Conservation (phyloP, 2,797 vertebrate genomes). For the Scyliorhinus canicula region DNA sequence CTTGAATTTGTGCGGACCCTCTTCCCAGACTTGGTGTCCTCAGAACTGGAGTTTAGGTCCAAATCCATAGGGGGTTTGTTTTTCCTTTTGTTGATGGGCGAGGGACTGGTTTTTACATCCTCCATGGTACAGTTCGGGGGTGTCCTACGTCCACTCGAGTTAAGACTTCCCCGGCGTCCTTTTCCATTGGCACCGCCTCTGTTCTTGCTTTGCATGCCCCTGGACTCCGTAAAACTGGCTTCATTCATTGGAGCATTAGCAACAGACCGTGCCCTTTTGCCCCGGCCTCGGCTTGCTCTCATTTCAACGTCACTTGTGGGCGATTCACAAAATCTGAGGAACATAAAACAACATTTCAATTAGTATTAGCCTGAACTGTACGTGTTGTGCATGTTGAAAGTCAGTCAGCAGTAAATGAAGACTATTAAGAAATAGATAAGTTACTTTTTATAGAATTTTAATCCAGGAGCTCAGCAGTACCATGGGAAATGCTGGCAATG, state of each 20-base stretch:
- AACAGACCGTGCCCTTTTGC: conserved; percentile 79
- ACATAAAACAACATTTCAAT: neutral
- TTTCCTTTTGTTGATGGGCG: conserved; percentile 78
- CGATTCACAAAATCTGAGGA: conserved; percentile 87
- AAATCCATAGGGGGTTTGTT: conserved; percentile 83
- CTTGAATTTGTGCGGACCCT: conserved; percentile 87
- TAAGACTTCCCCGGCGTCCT: conserved; percentile 84
- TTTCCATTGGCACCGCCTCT: conserved; percentile 83
- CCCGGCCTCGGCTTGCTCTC: conserved; percentile 81
- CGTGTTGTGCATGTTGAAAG: neutral
- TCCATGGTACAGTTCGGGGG: conserved; percentile 84
- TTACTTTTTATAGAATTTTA: neutral
- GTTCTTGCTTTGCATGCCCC: conserved; percentile 84
- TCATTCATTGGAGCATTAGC: conserved; percentile 72
- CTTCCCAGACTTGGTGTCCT: conserved; percentile 84
- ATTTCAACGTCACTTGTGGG: conserved; percentile 90
- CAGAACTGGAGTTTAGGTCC: conserved; percentile 82
- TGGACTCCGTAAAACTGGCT: conserved; percentile 68
- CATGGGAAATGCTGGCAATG: neutral
- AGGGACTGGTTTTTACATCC: conserved; percentile 78
- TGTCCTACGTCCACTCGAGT: conserved; percentile 77
- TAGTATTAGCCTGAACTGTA: neutral
- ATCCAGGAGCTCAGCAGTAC: neutral
- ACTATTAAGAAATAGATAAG: neutral
- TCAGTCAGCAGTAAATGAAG: neutral